Percentiles rank a stretch among this genome's conserved stretches.
Conservation (phyloP, 2,888 invertebrate genomes). For the Tachina lurida region DNA sequence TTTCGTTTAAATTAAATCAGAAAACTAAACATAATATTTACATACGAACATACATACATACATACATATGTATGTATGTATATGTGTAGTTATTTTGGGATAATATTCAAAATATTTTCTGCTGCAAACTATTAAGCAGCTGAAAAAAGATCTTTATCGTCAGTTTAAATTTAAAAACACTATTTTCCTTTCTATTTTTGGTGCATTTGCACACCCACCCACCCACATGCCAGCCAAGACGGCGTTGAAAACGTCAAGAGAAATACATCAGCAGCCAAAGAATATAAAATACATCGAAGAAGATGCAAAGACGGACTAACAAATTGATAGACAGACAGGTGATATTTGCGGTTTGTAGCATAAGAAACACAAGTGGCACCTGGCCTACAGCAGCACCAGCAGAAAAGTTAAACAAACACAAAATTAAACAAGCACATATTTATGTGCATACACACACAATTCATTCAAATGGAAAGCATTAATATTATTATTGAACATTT, state of each 20-base stretch:
- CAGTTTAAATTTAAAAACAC: constrained; percentile 5
- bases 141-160: constrained; percentile 39
- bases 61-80: neutral
- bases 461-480: constrained; percentile 36
- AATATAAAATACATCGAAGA: constrained; percentile 8
- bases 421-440: neutral
- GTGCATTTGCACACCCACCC: constrained; percentile 59
- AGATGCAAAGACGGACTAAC: constrained; percentile 50
- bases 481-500: constrained; percentile 51
- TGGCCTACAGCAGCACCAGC: constrained; percentile 46
- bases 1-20: neutral
- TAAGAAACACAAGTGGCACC: constrained; percentile 59
- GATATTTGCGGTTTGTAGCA: constrained; percentile 59
- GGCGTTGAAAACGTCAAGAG: constrained; percentile 67
- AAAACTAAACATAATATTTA: neutral
- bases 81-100: neutral
- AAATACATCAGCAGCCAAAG: constrained; percentile 20
- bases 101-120: constrained; percentile 34
- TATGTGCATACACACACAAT: neutral
- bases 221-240: constrained; percentile 68
- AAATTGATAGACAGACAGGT: constrained; percentile 72
- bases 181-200: constrained; percentile 42
- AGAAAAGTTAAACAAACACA: neutral
- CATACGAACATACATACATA: neutral
- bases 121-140: constrained; percentile 27